Evolutionary conservation across 1,140 invertebrate genomes (phyloP).

Genomic region (Nasonia giraulti): DNA sequence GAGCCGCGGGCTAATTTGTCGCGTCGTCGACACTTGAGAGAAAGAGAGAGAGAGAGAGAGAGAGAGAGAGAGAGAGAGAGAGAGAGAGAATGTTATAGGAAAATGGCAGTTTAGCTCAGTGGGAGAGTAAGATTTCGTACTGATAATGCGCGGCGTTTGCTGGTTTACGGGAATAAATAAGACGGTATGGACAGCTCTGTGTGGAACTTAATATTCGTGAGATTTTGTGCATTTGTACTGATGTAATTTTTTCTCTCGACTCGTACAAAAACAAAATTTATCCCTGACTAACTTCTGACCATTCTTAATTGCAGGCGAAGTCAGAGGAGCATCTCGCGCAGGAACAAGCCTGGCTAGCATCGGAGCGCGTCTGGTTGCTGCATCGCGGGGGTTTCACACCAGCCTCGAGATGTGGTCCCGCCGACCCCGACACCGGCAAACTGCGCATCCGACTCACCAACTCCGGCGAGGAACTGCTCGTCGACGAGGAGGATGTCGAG

Average conservation of each 20-base stretch:
- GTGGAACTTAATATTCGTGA: background rate
- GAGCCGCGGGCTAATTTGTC: background rate
- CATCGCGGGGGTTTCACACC: conserved; percentile 92
- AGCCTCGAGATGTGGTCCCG: conserved; percentile 78
- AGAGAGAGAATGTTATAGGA: background rate
- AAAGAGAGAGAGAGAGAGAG: too few relatives aligned
- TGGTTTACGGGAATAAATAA: background rate
- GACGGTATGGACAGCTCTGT: too few relatives aligned
- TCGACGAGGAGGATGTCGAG: conserved; percentile 95
- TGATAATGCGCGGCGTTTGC: background rate
- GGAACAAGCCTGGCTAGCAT: conserved; percentile 86
- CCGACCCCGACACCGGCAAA: conserved; percentile 77
- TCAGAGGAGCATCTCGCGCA: conserved; percentile 87
- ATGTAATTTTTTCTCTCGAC: too few relatives aligned
- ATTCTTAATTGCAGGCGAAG: conserved; percentile 79
- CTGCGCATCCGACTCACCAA: conserved; percentile 84
- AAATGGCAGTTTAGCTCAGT: background rate
- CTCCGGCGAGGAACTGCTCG: conserved; percentile 85
- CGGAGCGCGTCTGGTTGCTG: conserved; percentile 90
- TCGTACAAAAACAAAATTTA: too few relatives aligned
- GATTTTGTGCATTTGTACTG: background rate
- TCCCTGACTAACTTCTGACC: background rate
- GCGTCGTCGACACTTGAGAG: background rate
- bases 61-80: too few relatives aligned
- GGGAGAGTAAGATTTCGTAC: background rate